Conservation (phyloP, 2,113 vertebrate genomes). For the Noctilio leporinus region DNA sequence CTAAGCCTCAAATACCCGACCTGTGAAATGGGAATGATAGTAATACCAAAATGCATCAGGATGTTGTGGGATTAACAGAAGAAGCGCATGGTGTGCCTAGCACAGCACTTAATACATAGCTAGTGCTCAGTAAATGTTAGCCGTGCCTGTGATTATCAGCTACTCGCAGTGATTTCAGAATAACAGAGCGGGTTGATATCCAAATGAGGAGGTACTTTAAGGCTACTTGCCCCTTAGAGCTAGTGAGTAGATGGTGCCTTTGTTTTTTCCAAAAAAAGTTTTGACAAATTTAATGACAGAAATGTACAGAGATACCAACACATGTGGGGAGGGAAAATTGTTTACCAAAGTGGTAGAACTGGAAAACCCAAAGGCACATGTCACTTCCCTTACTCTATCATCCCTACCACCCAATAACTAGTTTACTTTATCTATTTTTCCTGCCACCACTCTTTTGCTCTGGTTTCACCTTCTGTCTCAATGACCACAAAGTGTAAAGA, state of each 20-base stretch:
- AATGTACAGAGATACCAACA: not conserved
- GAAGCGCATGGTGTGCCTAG: not conserved
- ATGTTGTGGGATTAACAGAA: not conserved
- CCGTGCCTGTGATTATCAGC: not conserved
- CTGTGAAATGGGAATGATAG: not conserved
- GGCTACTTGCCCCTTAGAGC: not conserved
- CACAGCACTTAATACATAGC: no score
- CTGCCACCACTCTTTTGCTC: not conserved
- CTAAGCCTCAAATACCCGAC: not conserved
- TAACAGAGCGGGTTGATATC: not conserved
- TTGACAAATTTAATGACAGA: not conserved
- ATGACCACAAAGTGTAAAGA: not conserved
- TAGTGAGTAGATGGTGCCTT: not conserved
- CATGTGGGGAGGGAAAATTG: not conserved
- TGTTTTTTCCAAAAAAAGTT: not conserved
- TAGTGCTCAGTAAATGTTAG: not conserved
- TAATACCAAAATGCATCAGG: rapidly evolving
- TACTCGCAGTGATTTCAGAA: not conserved
- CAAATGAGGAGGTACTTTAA: not conserved
- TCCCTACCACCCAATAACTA: not conserved
- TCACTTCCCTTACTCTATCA: not conserved
- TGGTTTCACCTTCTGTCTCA: not conserved
- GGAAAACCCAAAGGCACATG: not conserved
- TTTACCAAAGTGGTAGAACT: not conserved
- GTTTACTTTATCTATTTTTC: not conserved